These are phyloP conservation scores for Spizaetus ornatus DNA, from an alignment of 2,113 vertebrate genomes.

Conservation along the genomic window DNA sequence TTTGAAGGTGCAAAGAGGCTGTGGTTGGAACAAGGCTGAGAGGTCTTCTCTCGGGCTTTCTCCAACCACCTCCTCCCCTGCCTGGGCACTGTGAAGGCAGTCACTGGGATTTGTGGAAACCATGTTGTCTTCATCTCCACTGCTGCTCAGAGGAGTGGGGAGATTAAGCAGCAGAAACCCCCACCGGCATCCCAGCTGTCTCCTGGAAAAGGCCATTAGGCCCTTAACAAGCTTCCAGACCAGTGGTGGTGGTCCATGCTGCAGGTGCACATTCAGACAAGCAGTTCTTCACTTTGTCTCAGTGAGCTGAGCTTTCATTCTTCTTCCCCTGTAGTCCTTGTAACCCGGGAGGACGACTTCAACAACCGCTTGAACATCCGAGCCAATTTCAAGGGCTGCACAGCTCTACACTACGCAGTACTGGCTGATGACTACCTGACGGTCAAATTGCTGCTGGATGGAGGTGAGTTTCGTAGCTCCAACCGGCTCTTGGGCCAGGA, in stretches of 20 bases:
- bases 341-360: slow-evolving; percentile 94
- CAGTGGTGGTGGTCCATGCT: not conserved
- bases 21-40: not conserved
- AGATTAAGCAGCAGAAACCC: not conserved
- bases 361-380: slow-evolving; percentile 89
- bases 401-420: slow-evolving; percentile 89
- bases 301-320: not conserved
- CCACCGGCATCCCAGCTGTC: rapidly evolving
- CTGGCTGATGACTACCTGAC: slow-evolving; percentile 83
- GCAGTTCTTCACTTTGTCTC: not conserved
- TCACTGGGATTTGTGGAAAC: not conserved
- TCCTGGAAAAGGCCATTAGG: not conserved
- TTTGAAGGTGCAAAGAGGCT: not conserved
- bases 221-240: not conserved
- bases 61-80: not conserved
- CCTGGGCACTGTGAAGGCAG: not conserved
- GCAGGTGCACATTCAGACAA: rapidly evolving
- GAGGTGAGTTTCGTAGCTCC: slow-evolving; percentile 69
- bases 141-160: not conserved
- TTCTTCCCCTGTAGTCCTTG: slow-evolving; percentile 78
- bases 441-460: slow-evolving; percentile 82
- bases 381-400: slow-evolving; percentile 91
- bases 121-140: rapidly evolving
- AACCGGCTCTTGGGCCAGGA: not conserved
- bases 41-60: not conserved